Conservation (phyloP, 2,888 invertebrate genomes). For the Mythimna vitellina region DNA sequence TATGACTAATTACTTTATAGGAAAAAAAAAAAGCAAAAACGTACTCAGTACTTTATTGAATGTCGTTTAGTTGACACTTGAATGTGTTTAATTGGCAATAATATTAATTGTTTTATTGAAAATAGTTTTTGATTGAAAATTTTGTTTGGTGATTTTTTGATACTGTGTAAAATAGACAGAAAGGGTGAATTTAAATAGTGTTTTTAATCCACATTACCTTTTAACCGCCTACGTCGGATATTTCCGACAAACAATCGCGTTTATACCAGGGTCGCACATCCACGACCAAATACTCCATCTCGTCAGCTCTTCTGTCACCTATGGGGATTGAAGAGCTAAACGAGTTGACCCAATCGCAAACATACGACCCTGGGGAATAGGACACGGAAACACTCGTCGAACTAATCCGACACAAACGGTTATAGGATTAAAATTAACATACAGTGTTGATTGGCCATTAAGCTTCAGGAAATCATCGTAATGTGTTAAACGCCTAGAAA, state of each 20-base stretch:
- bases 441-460: neutral
- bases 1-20: slow-evolving; percentile 48
- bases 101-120: neutral
- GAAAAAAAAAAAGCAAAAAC: slow-evolving; percentile 55
- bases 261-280: no score
- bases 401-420: no score
- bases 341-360: no score
- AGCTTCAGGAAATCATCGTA: neutral
- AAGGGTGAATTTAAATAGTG: neutral
- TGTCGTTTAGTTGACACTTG: neutral
- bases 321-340: no score
- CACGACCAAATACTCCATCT: no score
- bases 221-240: no score
- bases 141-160: neutral
- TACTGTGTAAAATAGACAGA: neutral
- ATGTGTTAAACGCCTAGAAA: neutral
- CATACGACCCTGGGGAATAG: no score
- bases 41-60: slow-evolving; percentile 2
- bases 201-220: neutral
- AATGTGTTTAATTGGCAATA: neutral
- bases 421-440: neutral
- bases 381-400: no score
- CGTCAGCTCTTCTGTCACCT: no score
- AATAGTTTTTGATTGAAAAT: neutral
- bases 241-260: no score